Evolutionary conservation across 2,888 invertebrate genomes (phyloP).

Genomic region (Ichneumon xanthorius): DNA sequence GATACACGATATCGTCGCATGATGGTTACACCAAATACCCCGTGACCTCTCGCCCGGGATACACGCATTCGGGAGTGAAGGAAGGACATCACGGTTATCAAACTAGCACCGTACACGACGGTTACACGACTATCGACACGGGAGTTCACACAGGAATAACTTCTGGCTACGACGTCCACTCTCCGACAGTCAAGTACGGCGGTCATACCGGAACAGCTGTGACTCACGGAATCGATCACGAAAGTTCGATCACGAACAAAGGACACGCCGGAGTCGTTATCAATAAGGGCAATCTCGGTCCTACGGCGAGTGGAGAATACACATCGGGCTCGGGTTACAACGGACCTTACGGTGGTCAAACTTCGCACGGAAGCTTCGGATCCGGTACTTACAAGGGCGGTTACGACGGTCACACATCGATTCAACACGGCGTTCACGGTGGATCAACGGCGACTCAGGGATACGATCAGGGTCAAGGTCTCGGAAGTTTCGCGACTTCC

Average conservation of each 20-base stretch:
- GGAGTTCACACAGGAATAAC: slow-evolving; percentile 48
- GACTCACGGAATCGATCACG: slow-evolving; percentile 24
- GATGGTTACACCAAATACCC: slow-evolving; percentile 46
- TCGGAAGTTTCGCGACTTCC: slow-evolving; percentile 1
- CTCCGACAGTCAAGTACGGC: slow-evolving; percentile 41
- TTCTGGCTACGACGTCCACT: slow-evolving; percentile 40
- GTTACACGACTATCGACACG: slow-evolving; percentile 35
- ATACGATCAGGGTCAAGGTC: slow-evolving; percentile 1
- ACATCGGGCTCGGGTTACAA: slow-evolving; percentile 31
- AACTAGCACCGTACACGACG: background rate
- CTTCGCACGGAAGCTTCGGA: slow-evolving; percentile 30
- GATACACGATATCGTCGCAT: slow-evolving; percentile 8
- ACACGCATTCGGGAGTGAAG: slow-evolving; percentile 19
- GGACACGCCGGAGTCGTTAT: slow-evolving; percentile 47
- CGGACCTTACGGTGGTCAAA: slow-evolving; percentile 15
- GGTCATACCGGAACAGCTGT: slow-evolving; percentile 27
- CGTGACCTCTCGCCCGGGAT: background rate
- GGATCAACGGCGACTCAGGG: background rate
- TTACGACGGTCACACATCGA: background rate
- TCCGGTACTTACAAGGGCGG: slow-evolving; percentile 26
- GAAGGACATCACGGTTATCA: slow-evolving; percentile 45
- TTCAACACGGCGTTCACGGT: background rate
- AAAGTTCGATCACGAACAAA: background rate
- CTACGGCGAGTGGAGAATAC: slow-evolving; percentile 43
- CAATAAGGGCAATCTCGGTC: slow-evolving; percentile 44